Evolutionary conservation across 92 coral and sea anemone genomes (phyloP).

Genomic region (Anthopleura xanthogrammica): DNA sequence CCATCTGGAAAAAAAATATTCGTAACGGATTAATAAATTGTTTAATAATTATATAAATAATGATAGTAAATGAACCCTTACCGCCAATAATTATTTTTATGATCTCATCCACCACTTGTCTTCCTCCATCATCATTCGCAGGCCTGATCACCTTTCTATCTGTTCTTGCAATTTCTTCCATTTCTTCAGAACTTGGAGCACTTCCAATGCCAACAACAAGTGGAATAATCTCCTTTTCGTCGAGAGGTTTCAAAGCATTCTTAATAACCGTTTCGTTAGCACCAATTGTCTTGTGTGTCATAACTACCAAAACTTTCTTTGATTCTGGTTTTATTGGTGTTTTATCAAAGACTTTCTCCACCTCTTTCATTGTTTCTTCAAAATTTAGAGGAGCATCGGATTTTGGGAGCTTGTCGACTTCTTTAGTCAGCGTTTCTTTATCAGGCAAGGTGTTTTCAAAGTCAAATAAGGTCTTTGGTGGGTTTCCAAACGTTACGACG

Average conservation of each 20-base stretch:
- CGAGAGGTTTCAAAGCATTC: slow-evolving; percentile 24
- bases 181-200: slow-evolving; percentile 4
- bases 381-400: slow-evolving; percentile 2
- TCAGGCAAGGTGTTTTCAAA: slow-evolving; percentile 19
- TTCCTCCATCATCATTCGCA: slow-evolving; percentile 16
- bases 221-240: slow-evolving; percentile 22
- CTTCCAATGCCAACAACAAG: slow-evolving; percentile 19
- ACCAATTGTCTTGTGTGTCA: slow-evolving; percentile 19
- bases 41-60: not conserved
- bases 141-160: slow-evolving; percentile 28
- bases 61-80: not conserved
- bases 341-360: slow-evolving; percentile 24
- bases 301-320: slow-evolving; percentile 31
- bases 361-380: slow-evolving; percentile 25
- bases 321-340: slow-evolving; percentile 22
- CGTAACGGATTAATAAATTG: not conserved
- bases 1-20: slow-evolving; percentile 21
- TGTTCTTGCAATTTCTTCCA: slow-evolving; percentile 29
- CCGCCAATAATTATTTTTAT: slow-evolving; percentile 28
- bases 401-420: slow-evolving; percentile 22
- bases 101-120: slow-evolving; percentile 34
- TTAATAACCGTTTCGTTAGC: slow-evolving; percentile 3
- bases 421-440: slow-evolving; percentile 12
- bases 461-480: slow-evolving; percentile 26
- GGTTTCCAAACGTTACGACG: slow-evolving; percentile 21